Evolutionary conservation across 2,113 vertebrate species (phyloP).

Genomic region (Leptosomus discolor): DNA sequence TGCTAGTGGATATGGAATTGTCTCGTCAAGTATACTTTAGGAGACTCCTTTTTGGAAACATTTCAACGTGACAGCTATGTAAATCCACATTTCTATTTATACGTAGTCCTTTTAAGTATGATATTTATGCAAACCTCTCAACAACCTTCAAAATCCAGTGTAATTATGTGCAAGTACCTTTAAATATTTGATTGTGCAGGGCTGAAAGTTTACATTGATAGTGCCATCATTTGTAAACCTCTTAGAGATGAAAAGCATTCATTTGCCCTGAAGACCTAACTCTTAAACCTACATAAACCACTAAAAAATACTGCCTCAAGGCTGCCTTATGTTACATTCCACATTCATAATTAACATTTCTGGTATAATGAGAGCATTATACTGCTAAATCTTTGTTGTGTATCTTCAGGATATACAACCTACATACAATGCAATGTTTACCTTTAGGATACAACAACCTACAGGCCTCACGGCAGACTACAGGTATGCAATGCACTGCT

Average conservation of each 20-base stretch:
- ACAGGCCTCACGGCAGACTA: background rate
- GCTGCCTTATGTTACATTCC: background rate
- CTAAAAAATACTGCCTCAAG: constrained; percentile 3
- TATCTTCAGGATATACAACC: background rate
- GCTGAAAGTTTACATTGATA: background rate
- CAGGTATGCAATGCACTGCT: background rate
- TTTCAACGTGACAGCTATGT: constrained; percentile 5
- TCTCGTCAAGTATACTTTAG: background rate
- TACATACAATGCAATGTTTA: background rate
- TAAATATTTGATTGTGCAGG: constrained; percentile 23
- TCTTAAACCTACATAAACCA: background rate
- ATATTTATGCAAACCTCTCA: constrained; percentile 28
- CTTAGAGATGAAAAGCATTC: constrained; percentile 21
- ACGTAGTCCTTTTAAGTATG: background rate
- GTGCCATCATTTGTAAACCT: constrained; percentile 18
- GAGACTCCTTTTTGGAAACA: background rate
- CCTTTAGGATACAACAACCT: background rate
- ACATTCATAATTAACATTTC: background rate
- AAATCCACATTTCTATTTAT: background rate
- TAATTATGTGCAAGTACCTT: constrained; percentile 32
- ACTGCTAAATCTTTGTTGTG: background rate
- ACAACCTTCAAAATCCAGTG: background rate
- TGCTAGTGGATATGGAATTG: background rate
- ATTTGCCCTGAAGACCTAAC: background rate
- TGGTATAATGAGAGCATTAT: background rate